phyloP scores from a whole-genome alignment of 1,140 invertebrate species.

The Cyrtorhinus lividipennis region DNA sequence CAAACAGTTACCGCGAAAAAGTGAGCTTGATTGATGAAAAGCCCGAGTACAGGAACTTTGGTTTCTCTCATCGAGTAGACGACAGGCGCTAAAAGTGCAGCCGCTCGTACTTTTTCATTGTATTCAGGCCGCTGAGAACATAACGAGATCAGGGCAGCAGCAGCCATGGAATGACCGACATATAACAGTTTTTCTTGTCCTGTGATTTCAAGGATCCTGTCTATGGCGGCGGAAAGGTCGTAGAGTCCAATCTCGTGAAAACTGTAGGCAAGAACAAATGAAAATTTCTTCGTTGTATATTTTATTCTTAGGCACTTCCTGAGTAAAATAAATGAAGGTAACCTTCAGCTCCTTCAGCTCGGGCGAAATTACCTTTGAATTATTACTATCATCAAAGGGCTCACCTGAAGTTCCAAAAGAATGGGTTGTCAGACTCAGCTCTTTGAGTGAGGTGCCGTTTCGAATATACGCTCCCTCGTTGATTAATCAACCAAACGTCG shows the following conservation, averaged over 20 bases:
- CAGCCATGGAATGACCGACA: constrained; percentile 53
- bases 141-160: constrained; percentile 44
- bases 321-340: not conserved
- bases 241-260: constrained; percentile 45
- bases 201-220: constrained; percentile 40
- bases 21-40: not conserved
- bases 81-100: constrained; percentile 56
- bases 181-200: constrained; percentile 38
- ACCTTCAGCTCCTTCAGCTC: too few relatives aligned
- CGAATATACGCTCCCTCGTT: constrained; percentile 45
- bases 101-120: constrained; percentile 42
- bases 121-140: constrained; percentile 42
- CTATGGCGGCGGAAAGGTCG: constrained; percentile 44
- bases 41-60: not conserved
- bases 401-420: constrained; percentile 47
- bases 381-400: not conserved
- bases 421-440: constrained; percentile 30
- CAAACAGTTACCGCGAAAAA: not conserved
- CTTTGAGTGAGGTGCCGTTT: constrained; percentile 33
- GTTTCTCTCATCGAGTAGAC: constrained; percentile 27
- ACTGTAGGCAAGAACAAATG: too few relatives aligned
- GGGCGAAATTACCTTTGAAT: too few relatives aligned
- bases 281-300: too few relatives aligned
- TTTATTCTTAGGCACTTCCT: too few relatives aligned
- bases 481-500: constrained; percentile 53